These are phyloP conservation scores for Chouioia cunea DNA, from an alignment of 2,888 invertebrate genomes.

Conservation along the genomic window DNA sequence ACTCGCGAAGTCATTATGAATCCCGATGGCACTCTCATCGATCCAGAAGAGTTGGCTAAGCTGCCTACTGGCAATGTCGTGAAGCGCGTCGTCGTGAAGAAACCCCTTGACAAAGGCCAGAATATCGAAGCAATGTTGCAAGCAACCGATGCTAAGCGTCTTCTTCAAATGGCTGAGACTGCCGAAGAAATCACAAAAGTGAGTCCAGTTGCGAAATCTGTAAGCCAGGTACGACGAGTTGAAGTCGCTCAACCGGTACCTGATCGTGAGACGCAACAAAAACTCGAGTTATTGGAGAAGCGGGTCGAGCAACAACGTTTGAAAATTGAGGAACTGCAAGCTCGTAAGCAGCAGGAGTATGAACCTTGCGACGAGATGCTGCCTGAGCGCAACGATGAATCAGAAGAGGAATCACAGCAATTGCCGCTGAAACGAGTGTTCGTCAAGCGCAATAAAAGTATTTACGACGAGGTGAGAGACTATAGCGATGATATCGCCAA, in stretches of 20 bases:
- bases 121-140: conserved; percentile 59
- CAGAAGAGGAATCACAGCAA: conserved; percentile 67
- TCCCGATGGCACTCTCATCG: conserved; percentile 65
- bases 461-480: conserved; percentile 66
- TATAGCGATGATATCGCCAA: conserved; percentile 58
- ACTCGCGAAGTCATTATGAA: conserved; percentile 66
- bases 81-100: conserved; percentile 65
- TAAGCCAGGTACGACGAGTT: conserved; percentile 27
- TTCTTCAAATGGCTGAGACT: conserved; percentile 45
- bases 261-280: conserved; percentile 64
- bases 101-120: conserved; percentile 59
- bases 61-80: conserved; percentile 66
- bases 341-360: conserved; percentile 62
- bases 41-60: conserved; percentile 65
- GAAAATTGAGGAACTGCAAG: conserved; percentile 65
- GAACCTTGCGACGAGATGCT: conserved; percentile 65
- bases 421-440: conserved; percentile 73
- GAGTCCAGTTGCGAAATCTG: not conserved
- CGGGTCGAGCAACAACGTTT: conserved; percentile 63
- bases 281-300: conserved; percentile 64
- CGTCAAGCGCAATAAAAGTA: conserved; percentile 72
- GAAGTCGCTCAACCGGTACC: conserved; percentile 30
- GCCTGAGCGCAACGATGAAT: conserved; percentile 65
- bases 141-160: conserved; percentile 43
- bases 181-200: conserved; percentile 26